Evolutionary conservation across 2,113 vertebrate species (phyloP), one percentile per base, ranked within the genome.

Genomic region (Phaethornis superciliosus): DNA sequence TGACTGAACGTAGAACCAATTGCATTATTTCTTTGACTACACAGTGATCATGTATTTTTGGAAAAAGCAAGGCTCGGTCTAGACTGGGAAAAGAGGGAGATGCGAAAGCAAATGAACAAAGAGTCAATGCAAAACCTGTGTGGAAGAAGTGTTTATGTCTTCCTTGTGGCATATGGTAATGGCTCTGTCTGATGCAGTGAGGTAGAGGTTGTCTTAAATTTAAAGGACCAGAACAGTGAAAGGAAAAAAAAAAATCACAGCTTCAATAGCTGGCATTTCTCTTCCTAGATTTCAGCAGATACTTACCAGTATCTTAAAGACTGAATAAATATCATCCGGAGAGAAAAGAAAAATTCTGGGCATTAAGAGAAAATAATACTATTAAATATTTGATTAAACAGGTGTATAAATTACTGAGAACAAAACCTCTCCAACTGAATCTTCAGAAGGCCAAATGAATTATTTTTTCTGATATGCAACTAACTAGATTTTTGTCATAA

Each of bases 11-110:
- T 27, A 47, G 35, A 83, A 77, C 23, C 0, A 2, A 19, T 44
- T 85, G 37, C 51, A 21, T 74, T 84, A 44, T 75, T 93, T 81
- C 72, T 60, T 26, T 90, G 65, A 32, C 47, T 88, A 74, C 22
- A 55, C 3, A 42, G n/a, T 15, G 12, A 91, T 83, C 37, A 33
- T 0, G 0, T 1, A 2, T 24, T 83, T 88, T 86, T 88, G 44
- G 42, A 84, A 19, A 63, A 83, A 67, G 27, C 30, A 49, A 51
- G 81, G 18, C 24, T 95, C 60, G 35, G 56, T 71, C 28, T 75
- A 81, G 85, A 90, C 90, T 26, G 42, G 16, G 9, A 71, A 26
- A 84, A 63, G 32, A 59, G 7, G 44, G 58, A 88, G 17, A 33
- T n/a, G 18, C 18, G 7, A 13, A 74, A 83, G 52, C 8, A 55